Evolutionary conservation across 2,797 vertebrate species (phyloP).

Genomic region (Leptatherina wallacei): DNA sequence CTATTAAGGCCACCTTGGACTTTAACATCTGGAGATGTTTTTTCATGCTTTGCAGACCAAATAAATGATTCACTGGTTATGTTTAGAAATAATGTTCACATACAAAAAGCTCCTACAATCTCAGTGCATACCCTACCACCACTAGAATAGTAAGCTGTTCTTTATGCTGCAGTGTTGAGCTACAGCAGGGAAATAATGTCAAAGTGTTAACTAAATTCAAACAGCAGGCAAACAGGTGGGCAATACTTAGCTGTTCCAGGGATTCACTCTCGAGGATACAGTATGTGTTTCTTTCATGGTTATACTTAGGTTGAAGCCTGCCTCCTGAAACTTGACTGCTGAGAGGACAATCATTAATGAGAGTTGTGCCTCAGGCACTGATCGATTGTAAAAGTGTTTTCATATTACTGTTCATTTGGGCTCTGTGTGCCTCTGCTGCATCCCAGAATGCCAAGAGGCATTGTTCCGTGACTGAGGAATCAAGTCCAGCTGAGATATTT

Average conservation of each 20-base stretch:
- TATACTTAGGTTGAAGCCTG: constrained; percentile 63
- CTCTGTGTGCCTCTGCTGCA: constrained; percentile 64
- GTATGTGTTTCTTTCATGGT: constrained; percentile 67
- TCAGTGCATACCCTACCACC: background rate
- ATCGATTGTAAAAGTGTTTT: constrained; percentile 79
- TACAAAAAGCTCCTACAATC: background rate
- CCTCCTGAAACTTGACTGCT: constrained; percentile 70
- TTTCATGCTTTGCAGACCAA: background rate
- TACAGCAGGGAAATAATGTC: constrained; percentile 42
- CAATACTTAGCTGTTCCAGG: constrained; percentile 44
- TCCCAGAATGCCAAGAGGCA: constrained; percentile 70
- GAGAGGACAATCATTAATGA: constrained; percentile 78
- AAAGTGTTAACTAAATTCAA: constrained; percentile 51
- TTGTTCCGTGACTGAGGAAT: constrained; percentile 71
- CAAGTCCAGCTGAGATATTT: constrained; percentile 72
- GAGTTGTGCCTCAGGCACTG: constrained; percentile 77
- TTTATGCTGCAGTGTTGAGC: constrained; percentile 18
- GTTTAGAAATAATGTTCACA: background rate
- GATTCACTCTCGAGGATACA: constrained; percentile 47
- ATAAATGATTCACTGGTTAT: background rate
- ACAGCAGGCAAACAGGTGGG: constrained; percentile 56
- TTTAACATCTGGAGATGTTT: background rate
- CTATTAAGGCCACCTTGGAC: background rate
- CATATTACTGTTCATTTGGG: constrained; percentile 76
- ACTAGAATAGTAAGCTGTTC: constrained; percentile 1